phyloP scores from a whole-genome alignment of 2,797 vertebrate genomes.

The Melanotaenia maccullochi region DNA sequence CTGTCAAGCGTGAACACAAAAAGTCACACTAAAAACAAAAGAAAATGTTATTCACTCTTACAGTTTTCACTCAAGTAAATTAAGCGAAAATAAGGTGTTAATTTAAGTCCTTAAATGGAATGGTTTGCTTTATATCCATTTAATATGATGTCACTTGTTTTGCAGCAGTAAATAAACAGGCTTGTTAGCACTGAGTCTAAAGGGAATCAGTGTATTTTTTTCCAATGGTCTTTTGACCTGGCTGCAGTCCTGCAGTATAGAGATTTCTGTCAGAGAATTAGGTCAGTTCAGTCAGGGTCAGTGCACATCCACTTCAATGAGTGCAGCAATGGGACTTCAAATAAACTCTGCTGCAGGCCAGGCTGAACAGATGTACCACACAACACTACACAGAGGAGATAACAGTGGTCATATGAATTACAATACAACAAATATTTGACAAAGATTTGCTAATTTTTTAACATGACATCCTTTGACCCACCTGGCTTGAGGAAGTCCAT shows the following conservation, averaged over 20 bases:
- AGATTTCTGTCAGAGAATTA: constrained; percentile 77
- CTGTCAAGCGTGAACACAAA: neutral
- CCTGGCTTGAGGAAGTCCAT: constrained; percentile 97
- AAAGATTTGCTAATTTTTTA: neutral
- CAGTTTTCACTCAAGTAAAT: neutral
- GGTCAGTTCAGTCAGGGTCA: constrained; percentile 80
- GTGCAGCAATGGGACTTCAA: constrained; percentile 67
- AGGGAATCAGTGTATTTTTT: constrained; percentile 41
- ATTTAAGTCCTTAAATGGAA: neutral
- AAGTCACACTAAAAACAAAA: constrained; percentile 10
- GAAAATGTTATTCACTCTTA: constrained; percentile 8
- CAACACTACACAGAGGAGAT: constrained; percentile 23
- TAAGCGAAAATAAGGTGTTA: constrained; percentile 12
- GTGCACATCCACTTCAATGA: constrained; percentile 74
- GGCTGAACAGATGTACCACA: constrained; percentile 35
- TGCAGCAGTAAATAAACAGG: constrained; percentile 23
- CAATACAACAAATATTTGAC: constrained; percentile 10
- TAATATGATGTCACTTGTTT: constrained; percentile 20
- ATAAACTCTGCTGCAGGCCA: constrained; percentile 61
- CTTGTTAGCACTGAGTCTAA: constrained; percentile 60
- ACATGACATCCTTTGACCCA: constrained; percentile 61
- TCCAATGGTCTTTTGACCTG: constrained; percentile 56
- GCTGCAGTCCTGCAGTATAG: constrained; percentile 54
- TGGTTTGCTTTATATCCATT: constrained; percentile 14
- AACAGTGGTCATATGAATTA: constrained; percentile 8